phyloP scores from a whole-genome alignment of 2,797 vertebrate species.

The Silurus lanzhouensis region DNA sequence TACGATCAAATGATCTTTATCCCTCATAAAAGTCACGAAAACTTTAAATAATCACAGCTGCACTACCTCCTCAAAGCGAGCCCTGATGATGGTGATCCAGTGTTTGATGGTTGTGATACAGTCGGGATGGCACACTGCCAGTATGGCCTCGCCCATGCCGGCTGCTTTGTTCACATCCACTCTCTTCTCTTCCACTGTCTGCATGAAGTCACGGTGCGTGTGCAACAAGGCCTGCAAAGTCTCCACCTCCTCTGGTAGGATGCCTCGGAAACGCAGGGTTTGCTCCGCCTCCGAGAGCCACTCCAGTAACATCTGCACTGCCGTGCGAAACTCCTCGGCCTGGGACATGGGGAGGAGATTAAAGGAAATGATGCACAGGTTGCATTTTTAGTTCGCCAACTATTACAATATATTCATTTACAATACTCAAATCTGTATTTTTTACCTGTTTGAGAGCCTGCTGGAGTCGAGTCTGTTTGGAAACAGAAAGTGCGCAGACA shows the following conservation, averaged over 20 bases:
- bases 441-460: constrained; percentile 91
- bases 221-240: constrained; percentile 89
- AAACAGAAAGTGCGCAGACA: constrained; percentile 92
- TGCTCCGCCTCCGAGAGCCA: constrained; percentile 98
- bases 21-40: not conserved
- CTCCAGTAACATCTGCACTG: constrained; percentile 90
- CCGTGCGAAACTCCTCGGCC: constrained; percentile 95
- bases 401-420: not conserved
- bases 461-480: constrained; percentile 92
- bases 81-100: constrained; percentile 99
- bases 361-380: not conserved
- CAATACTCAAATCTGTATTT: too few relatives aligned
- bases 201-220: constrained; percentile 92
- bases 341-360: constrained; percentile 55
- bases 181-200: constrained; percentile 93
- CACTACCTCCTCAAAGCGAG: constrained; percentile 92
- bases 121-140: constrained; percentile 90
- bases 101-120: constrained; percentile 98
- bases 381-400: not conserved
- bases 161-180: constrained; percentile 86
- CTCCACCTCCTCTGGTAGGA: constrained; percentile 92
- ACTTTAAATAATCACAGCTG: not conserved
- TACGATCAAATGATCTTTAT: not conserved
- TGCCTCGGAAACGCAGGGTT: constrained; percentile 93
- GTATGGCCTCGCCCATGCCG: constrained; percentile 90